Evolutionary conservation across 2,113 vertebrate genomes (phyloP).

Genomic region (Mesembrinibis cayennensis): DNA sequence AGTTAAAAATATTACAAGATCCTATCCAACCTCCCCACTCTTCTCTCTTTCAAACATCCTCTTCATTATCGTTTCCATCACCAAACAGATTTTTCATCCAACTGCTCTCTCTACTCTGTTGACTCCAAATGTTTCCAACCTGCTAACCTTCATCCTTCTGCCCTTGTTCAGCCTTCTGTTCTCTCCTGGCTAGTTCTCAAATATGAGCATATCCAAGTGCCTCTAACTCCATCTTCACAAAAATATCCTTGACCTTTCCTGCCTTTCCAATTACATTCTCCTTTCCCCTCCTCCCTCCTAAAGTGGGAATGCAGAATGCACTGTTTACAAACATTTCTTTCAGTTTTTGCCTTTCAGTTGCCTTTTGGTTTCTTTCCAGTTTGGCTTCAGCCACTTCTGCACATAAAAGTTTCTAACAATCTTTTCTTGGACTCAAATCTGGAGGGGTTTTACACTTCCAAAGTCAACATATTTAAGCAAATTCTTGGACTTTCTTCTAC

Average conservation of each 20-base stretch:
- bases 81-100: conserved; percentile 64
- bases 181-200: conserved; percentile 59
- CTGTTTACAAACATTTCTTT: conserved; percentile 61
- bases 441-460: not conserved
- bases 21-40: not conserved
- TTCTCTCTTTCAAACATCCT: conserved; percentile 27
- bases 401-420: conserved; percentile 18
- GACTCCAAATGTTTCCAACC: conserved; percentile 62
- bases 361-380: conserved; percentile 40
- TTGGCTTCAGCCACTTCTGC: conserved; percentile 11
- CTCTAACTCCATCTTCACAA: conserved; percentile 42
- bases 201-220: conserved; percentile 8
- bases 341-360: conserved; percentile 43
- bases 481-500: conserved; percentile 19
- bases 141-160: conserved; percentile 65
- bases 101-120: conserved; percentile 62
- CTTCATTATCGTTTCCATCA: conserved; percentile 52
- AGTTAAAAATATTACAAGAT: conserved; percentile 13
- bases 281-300: not conserved
- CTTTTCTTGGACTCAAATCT: conserved; percentile 18
- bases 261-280: conserved; percentile 22
- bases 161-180: conserved; percentile 65
- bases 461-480: conserved; percentile 31
- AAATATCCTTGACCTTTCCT: conserved; percentile 60
- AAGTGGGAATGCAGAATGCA: conserved; percentile 25